phyloP scores from a whole-genome alignment of 2,797 vertebrate species.

The Megaceryle alcyon region DNA sequence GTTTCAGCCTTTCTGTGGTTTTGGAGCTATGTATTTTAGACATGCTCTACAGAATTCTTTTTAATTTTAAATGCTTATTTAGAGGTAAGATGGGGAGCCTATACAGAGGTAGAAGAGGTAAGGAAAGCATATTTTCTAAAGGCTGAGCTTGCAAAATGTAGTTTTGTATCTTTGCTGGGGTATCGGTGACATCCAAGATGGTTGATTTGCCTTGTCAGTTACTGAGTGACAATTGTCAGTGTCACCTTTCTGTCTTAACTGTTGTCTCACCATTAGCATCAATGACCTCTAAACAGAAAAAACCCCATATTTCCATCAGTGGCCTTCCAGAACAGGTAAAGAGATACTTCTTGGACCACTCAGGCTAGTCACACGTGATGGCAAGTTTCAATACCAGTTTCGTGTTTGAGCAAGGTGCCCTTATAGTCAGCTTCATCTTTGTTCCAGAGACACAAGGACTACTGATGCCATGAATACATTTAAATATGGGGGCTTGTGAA shows the following conservation, averaged over 20 bases:
- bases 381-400: background rate
- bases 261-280: background rate
- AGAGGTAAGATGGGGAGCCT: background rate
- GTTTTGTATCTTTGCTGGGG: background rate
- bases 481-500: background rate
- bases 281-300: background rate
- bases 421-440: background rate
- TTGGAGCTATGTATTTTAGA: background rate
- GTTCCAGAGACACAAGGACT: background rate
- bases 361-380: no score
- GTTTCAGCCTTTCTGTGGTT: background rate
- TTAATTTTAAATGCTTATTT: background rate
- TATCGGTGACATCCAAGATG: background rate
- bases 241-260: background rate
- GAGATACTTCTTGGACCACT: background rate
- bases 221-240: background rate
- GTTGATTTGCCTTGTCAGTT: background rate
- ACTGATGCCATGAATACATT: background rate
- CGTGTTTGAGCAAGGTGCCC: background rate
- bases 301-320: background rate
- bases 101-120: background rate
- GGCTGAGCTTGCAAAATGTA: background rate
- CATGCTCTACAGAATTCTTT: background rate
- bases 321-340: background rate
- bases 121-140: background rate